These are phyloP conservation scores for Phoenicopterus ruber DNA, from an alignment of 2,113 vertebrate species.

Conservation along the genomic window DNA sequence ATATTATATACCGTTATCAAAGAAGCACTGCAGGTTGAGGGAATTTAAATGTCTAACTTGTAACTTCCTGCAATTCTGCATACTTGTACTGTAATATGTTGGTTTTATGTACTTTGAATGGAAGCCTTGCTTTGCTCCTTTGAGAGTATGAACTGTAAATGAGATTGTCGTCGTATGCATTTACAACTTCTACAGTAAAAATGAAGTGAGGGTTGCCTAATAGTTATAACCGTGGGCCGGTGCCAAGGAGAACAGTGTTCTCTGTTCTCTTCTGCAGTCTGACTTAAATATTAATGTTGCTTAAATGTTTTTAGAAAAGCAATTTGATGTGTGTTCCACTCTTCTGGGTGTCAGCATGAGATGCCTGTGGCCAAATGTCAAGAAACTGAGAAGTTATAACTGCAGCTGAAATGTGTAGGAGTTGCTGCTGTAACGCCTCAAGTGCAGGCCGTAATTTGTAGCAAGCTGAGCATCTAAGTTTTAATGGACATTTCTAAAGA, in stretches of 20 bases:
- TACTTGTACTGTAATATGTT: not conserved
- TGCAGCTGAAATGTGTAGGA: not conserved
- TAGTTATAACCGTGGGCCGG: not conserved
- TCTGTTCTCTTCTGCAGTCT: not conserved
- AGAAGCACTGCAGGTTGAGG: not conserved
- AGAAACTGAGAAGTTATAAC: not conserved
- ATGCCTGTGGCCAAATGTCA: constrained; percentile 22
- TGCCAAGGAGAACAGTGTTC: not conserved
- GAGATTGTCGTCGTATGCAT: not conserved
- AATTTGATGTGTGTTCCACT: not conserved
- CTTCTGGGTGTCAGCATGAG: not conserved
- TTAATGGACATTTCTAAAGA: not conserved
- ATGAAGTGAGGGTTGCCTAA: not conserved
- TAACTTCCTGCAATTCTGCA: not conserved
- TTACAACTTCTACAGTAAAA: constrained; percentile 1
- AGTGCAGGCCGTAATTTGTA: not conserved
- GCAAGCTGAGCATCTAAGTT: not conserved
- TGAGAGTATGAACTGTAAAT: not conserved
- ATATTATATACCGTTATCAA: not conserved
- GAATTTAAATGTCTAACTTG: not conserved
- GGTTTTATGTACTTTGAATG: not conserved
- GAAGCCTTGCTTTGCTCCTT: not conserved
- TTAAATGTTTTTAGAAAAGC: constrained; percentile 27
- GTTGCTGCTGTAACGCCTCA: not conserved
- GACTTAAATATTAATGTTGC: constrained; percentile 27